Conservation (phyloP, 1,140 invertebrate genomes). For the Trichonephila clavipes region DNA sequence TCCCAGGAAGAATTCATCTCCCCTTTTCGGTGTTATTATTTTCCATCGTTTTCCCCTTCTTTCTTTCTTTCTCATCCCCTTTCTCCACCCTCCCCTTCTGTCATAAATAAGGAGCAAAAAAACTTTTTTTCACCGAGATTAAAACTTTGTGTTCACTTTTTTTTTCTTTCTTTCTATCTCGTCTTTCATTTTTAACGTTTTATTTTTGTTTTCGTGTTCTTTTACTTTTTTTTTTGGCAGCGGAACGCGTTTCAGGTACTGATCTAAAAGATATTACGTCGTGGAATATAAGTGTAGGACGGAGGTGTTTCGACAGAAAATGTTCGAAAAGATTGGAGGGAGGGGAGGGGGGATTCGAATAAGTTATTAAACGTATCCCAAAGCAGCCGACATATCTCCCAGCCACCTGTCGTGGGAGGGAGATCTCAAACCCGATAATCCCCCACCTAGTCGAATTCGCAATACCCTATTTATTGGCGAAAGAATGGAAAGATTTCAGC, state of each 20-base stretch:
- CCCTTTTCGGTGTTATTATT: background rate
- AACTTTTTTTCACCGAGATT: conserved; percentile 8
- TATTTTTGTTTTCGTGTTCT: background rate
- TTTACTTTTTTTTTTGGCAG: background rate
- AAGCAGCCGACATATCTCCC: background rate
- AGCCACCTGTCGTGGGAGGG: background rate
- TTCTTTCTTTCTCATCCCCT: background rate
- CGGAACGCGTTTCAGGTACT: background rate
- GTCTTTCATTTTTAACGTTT: background rate
- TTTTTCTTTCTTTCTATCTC: background rate
- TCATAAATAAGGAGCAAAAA: conserved; percentile 58
- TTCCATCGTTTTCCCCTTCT: background rate
- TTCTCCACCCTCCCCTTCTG: background rate
- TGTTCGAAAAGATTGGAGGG: background rate
- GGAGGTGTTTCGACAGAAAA: conserved; percentile 13
- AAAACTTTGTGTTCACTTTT: conserved; percentile 35
- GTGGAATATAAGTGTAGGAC: background rate
- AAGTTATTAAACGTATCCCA: background rate
- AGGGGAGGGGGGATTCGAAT: background rate
- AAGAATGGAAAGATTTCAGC: no score
- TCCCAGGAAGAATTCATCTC: conserved; percentile 5
- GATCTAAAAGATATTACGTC: conserved; percentile 55
- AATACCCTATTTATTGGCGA: no score
- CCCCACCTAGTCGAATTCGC: no score
- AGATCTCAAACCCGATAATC: background rate